phyloP scores from a whole-genome alignment of 2,113 vertebrate genomes.

The Platysternon megacephalum region DNA sequence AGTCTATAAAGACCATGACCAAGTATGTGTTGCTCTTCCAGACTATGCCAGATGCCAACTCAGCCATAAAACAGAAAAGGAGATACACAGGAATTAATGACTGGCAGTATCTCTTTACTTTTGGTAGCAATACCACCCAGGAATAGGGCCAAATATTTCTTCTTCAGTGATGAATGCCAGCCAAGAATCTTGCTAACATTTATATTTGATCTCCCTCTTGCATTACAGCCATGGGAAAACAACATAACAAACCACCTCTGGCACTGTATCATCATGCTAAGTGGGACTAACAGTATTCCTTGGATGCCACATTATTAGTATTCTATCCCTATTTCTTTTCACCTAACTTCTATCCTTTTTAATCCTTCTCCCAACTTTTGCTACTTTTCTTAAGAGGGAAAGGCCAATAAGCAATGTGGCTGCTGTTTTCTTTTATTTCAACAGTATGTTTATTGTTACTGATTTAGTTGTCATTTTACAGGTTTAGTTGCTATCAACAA shows the following conservation, averaged over 20 bases:
- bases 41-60: neutral
- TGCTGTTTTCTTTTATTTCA: accelerated
- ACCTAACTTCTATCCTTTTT: neutral
- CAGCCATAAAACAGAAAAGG: accelerated
- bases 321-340: neutral
- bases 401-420: accelerated
- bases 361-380: neutral
- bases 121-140: neutral
- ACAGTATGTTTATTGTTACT: neutral
- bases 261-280: neutral
- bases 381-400: neutral
- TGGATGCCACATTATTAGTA: neutral
- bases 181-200: neutral
- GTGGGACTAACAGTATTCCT: neutral
- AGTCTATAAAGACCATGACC: neutral
- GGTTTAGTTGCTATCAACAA: neutral
- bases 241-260: accelerated
- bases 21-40: accelerated
- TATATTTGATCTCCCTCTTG: neutral
- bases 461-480: neutral
- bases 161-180: neutral
- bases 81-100: neutral
- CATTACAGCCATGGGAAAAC: neutral
- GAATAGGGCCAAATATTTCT: neutral
- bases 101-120: neutral